Base-by-base conservation (phyloP, 2,797 vertebrate genomes). In the Syncerus caffer region DNA sequence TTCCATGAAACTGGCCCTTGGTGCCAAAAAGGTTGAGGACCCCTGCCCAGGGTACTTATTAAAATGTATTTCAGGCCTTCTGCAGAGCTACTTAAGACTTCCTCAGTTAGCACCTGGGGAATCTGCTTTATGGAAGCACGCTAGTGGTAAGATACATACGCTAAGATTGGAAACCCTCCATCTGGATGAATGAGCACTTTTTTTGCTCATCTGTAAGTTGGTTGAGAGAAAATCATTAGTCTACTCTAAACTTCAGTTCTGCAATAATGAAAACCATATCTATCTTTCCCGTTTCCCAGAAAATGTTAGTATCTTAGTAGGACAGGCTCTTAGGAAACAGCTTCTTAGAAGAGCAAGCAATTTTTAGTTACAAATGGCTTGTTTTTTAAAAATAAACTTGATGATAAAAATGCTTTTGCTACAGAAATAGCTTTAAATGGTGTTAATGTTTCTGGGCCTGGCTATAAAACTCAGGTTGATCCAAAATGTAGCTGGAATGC, bases 361-460 rank as follows among this genome's bases (percentile, higher is more conserved):
- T 95, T 95, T 93, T 60, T 47, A 85, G 62, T 76, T 86, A 79
- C 16, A 89, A 83, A 83, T 84, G 38, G 25, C 45, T 16, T 90
- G 1, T 42, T 62, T 95, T 91, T 97, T 42, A 96, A 92, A 96
- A 95, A 50, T 86, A 92, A 91, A 62, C 38, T 83, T 97, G 85
- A 84, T 21, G 94, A 88, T 87, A 89, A 94, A 84, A 96, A 92
- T 29, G 16, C 53, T 64, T 95, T 87, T 31, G 25, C 38, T 12
- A 60, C 6, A 25, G 34, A 83, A 96, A 94, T 89, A 84, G 58
- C 17, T 42, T 71, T 76, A 92, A 90, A 85, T 45, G 31, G 4
- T 92, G 16, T 55, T 71, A 29, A 89, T 82, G 86, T 71, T 89
- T 97, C 64, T 84, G 76, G 64, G 34, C 23, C 11, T 96, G 19